Evolutionary conservation across 2,113 vertebrate genomes (phyloP).

Genomic region (Turnix velox): DNA sequence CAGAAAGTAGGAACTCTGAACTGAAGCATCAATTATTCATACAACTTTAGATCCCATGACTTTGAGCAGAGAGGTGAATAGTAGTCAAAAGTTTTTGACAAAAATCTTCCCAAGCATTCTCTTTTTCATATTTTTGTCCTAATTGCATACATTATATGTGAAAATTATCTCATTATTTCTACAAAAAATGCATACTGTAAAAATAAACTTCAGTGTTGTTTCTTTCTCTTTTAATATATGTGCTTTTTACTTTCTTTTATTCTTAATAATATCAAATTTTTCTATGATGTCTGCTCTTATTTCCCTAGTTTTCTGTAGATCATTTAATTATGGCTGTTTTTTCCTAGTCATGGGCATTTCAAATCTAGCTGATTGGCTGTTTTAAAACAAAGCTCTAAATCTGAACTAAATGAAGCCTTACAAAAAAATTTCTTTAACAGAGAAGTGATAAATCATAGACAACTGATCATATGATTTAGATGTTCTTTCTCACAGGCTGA

Average conservation of each 20-base stretch:
- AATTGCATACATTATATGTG: not conserved
- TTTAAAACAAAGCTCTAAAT: not conserved
- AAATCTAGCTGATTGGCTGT: not conserved
- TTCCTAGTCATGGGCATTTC: not conserved
- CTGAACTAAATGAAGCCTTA: not conserved
- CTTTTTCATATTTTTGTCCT: conserved; percentile 3
- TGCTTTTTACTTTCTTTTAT: not conserved
- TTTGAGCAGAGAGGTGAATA: conserved; percentile 43
- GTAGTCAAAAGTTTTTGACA: conserved; percentile 30
- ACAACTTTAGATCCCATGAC: conserved; percentile 41
- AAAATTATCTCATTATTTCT: not conserved
- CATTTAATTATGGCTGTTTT: not conserved
- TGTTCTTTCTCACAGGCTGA: not conserved
- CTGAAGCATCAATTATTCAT: conserved; percentile 58
- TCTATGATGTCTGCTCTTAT: not conserved
- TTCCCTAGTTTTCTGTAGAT: not conserved
- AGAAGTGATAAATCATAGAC: not conserved
- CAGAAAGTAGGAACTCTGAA: conserved; percentile 49
- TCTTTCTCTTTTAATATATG: not conserved
- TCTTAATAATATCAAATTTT: not conserved
- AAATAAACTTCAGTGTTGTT: not conserved
- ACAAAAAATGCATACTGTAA: not conserved
- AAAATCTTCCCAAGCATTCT: conserved; percentile 12
- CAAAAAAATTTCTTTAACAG: not conserved
- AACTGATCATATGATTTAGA: not conserved